phyloP scores from a whole-genome alignment of 2,888 invertebrate genomes.

The Trachelus iudaicus region DNA sequence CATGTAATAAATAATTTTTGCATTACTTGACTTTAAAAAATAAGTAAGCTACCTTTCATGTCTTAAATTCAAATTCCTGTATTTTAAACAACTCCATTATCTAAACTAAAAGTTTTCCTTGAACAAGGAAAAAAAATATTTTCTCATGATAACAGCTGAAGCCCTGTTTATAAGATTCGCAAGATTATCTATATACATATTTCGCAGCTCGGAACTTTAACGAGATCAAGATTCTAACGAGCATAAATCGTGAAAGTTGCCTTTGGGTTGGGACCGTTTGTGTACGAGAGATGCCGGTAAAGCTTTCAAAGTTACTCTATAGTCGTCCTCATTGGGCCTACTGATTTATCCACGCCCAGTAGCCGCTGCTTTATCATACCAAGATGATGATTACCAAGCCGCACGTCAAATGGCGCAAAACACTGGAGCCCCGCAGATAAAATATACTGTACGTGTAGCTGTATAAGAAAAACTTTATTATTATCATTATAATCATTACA shows the following conservation, averaged over 20 bases:
- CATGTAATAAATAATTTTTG: background rate
- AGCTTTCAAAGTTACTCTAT: slow-evolving; percentile 22
- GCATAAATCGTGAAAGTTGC: background rate
- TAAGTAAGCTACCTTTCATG: background rate
- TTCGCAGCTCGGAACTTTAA: background rate
- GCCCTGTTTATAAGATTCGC: background rate
- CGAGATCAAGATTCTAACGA: background rate
- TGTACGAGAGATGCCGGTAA: slow-evolving; percentile 6
- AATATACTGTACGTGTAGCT: slow-evolving; percentile 18
- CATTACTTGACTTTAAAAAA: background rate
- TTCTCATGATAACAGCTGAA: background rate
- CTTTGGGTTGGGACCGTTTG: background rate
- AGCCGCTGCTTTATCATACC: slow-evolving; percentile 58
- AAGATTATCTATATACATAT: background rate
- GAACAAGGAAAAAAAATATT: background rate
- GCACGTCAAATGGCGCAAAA: slow-evolving; percentile 46
- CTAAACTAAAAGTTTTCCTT: background rate
- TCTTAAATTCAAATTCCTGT: background rate
- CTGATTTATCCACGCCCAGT: slow-evolving; percentile 63
- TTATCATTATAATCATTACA: background rate
- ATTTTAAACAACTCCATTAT: background rate
- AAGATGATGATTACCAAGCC: slow-evolving; percentile 57
- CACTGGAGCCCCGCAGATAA: slow-evolving; percentile 23
- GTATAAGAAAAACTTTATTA: background rate
- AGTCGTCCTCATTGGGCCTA: slow-evolving; percentile 34